Conservation (phyloP, 2,113 vertebrate genomes). For the Nipponia nippon region DNA sequence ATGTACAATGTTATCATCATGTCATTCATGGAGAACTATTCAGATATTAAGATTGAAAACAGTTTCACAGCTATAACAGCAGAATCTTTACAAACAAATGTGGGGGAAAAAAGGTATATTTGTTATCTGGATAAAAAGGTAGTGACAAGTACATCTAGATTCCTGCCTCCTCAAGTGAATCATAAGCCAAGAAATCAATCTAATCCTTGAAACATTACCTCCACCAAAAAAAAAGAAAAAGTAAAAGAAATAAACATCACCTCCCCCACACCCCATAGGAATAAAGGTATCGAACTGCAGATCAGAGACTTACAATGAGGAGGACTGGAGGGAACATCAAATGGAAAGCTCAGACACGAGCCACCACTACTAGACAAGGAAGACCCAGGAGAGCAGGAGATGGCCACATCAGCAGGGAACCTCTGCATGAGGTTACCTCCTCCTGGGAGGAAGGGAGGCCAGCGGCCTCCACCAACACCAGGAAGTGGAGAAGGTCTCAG, state of each 20-base stretch:
- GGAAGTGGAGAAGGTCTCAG: background rate
- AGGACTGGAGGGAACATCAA: background rate
- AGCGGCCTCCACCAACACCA: background rate
- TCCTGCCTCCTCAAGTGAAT: background rate
- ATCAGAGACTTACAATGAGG: background rate
- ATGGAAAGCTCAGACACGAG: background rate
- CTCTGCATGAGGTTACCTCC: background rate
- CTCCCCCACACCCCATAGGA: background rate
- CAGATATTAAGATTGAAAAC: background rate
- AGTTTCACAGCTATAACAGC: background rate
- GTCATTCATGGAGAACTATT: background rate
- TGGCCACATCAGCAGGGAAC: background rate
- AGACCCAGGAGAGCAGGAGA: background rate
- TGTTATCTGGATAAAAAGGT: background rate
- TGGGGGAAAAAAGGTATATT: background rate
- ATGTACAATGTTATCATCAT: background rate
- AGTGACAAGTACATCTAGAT: background rate
- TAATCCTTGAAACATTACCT: background rate
- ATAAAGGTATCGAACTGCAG: background rate
- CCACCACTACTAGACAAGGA: background rate
- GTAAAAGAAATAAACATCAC: background rate
- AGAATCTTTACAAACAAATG: background rate
- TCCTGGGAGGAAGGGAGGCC: background rate
- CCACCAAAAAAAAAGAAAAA: background rate
- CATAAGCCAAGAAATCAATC: background rate